A percentile compares a stretch with the other conserved stretches of the same genome.
These are phyloP conservation scores for Agonopterix alstromeriana DNA, from an alignment of 2,888 invertebrate genomes.

Conservation along the genomic window DNA sequence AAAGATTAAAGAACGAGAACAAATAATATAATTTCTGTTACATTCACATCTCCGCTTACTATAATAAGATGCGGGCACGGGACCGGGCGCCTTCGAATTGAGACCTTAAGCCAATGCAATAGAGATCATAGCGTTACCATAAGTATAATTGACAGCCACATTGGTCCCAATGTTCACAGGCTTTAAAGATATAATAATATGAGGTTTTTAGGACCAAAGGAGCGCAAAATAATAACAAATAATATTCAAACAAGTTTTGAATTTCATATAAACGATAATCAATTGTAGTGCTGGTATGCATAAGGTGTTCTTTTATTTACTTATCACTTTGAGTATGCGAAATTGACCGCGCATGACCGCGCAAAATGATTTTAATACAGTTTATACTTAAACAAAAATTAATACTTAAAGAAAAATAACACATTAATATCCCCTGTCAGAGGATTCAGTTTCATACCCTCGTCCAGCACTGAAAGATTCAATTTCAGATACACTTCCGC, in stretches of 20 bases:
- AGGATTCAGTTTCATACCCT: too few relatives aligned
- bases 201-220: constrained; percentile 21
- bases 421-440: too few relatives aligned
- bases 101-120: constrained; percentile 7
- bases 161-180: constrained; percentile 28
- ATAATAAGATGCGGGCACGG: constrained; percentile 22
- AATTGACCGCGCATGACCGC: too few relatives aligned
- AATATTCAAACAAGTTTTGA: neutral
- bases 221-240: neutral
- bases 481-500: too few relatives aligned
- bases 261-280: neutral
- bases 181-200: neutral
- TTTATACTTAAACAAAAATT: too few relatives aligned
- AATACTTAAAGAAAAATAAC: too few relatives aligned
- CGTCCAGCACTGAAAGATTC: too few relatives aligned
- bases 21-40: constrained; percentile 65
- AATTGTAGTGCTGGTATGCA: too few relatives aligned
- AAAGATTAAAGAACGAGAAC: constrained; percentile 59
- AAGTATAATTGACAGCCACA: constrained; percentile 17
- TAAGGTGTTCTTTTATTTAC: too few relatives aligned
- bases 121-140: constrained; percentile 4
- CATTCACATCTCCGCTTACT: constrained; percentile 51
- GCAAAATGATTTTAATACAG: too few relatives aligned
- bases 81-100: constrained; percentile 18
- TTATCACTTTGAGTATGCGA: too few relatives aligned